Evolutionary conservation across 2,888 invertebrate species (phyloP).

Genomic region (Sceliomorpha sp.): DNA sequence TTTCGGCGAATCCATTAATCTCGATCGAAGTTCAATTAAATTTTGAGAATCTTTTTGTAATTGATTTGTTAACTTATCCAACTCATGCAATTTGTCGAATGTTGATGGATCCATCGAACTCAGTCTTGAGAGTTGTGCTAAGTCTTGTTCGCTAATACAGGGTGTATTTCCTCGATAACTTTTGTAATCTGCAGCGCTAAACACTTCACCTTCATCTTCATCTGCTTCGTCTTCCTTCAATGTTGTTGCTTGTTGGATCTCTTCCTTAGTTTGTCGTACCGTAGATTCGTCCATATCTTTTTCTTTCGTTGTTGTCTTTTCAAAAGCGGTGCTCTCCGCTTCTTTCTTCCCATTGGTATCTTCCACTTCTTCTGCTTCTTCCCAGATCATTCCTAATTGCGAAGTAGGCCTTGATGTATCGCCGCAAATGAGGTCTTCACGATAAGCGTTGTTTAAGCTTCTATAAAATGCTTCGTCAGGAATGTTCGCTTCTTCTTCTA

Average conservation of each 20-base stretch:
- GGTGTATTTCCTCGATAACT: slow-evolving; percentile 88
- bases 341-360: slow-evolving; percentile 81
- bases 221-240: slow-evolving; percentile 81
- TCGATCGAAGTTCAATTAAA: slow-evolving; percentile 87
- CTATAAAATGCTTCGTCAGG: slow-evolving; percentile 94
- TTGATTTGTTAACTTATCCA: slow-evolving; percentile 88
- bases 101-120: slow-evolving; percentile 89
- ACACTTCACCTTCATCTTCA: slow-evolving; percentile 84
- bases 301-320: slow-evolving; percentile 61
- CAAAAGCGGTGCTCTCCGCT: slow-evolving; percentile 52
- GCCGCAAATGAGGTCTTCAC: slow-evolving; percentile 87
- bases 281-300: slow-evolving; percentile 60
- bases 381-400: slow-evolving; percentile 93
- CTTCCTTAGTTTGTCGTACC: slow-evolving; percentile 57
- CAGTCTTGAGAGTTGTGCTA: slow-evolving; percentile 87
- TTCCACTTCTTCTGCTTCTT: slow-evolving; percentile 89
- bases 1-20: slow-evolving; percentile 85
- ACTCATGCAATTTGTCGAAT: slow-evolving; percentile 89
- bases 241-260: slow-evolving; percentile 72
- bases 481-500: slow-evolving; percentile 83
- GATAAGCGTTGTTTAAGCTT: slow-evolving; percentile 92
- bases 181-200: slow-evolving; percentile 89
- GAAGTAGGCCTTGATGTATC: slow-evolving; percentile 85
- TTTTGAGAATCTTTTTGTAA: slow-evolving; percentile 90
- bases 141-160: slow-evolving; percentile 88